phyloP scores from a whole-genome alignment of 2,797 vertebrate genomes.

The Distichodus sexfasciatus region DNA sequence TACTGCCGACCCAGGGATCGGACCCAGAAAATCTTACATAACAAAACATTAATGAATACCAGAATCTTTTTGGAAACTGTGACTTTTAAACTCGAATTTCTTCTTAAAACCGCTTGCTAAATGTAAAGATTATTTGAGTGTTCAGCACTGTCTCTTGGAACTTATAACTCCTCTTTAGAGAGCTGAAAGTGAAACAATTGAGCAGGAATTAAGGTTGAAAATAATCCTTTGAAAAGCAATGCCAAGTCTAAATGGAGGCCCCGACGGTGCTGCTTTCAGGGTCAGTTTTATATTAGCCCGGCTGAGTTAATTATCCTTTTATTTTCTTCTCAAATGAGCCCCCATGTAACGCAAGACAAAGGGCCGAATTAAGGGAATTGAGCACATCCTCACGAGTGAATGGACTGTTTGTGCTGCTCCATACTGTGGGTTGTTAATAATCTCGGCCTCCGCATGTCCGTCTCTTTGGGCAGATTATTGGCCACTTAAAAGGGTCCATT shows the following conservation, averaged over 20 bases:
- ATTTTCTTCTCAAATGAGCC: slow-evolving; percentile 45
- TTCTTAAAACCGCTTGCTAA: too few relatives aligned
- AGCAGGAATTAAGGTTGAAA: not conserved
- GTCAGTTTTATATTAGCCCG: slow-evolving; percentile 51
- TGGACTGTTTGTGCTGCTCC: slow-evolving; percentile 39
- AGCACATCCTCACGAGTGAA: slow-evolving; percentile 37
- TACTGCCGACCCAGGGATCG: too few relatives aligned
- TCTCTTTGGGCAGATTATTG: not conserved
- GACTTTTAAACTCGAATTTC: too few relatives aligned
- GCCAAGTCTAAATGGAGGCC: slow-evolving; percentile 45
- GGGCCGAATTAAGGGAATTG: slow-evolving; percentile 25
- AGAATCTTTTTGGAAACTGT: too few relatives aligned
- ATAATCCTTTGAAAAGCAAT: slow-evolving; percentile 20
- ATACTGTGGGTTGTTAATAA: slow-evolving; percentile 22
- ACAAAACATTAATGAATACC: too few relatives aligned
- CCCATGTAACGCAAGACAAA: slow-evolving; percentile 47
- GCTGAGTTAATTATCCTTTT: slow-evolving; percentile 51
- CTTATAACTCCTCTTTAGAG: slow-evolving; percentile 14
- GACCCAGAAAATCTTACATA: too few relatives aligned
- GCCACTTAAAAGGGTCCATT: not conserved
- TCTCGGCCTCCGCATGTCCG: slow-evolving; percentile 5
- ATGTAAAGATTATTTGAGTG: too few relatives aligned
- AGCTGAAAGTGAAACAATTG: slow-evolving; percentile 22
- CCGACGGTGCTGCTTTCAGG: slow-evolving; percentile 27
- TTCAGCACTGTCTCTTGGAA: slow-evolving; percentile 8